phyloP scores from a whole-genome alignment of 2,888 invertebrate genomes.

The Cosmia pyralina region DNA sequence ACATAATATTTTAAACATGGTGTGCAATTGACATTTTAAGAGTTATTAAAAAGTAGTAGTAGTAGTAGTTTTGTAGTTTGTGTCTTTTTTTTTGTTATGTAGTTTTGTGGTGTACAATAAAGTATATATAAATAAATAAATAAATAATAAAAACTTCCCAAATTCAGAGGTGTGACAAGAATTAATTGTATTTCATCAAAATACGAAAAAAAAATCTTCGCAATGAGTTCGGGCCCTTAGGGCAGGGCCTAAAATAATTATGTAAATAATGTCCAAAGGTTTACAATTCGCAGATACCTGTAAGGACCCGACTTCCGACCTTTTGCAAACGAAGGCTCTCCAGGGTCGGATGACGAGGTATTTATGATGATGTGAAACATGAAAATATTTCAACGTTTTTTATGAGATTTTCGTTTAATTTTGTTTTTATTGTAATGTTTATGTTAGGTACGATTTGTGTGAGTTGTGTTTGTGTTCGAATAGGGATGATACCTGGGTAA shows the following conservation, averaged over 20 bases:
- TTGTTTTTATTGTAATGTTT: conserved; percentile 26
- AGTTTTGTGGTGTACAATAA: too few relatives aligned
- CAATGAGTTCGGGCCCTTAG: conserved; percentile 7
- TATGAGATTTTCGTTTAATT: conserved; percentile 30
- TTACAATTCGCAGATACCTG: conserved; percentile 55
- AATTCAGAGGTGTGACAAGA: neutral
- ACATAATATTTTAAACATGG: neutral
- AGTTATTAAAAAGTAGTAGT: too few relatives aligned
- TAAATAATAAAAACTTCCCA: too few relatives aligned
- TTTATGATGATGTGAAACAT: conserved; percentile 51
- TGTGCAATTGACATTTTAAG: too few relatives aligned
- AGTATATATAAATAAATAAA: too few relatives aligned
- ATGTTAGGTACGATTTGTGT: conserved; percentile 8
- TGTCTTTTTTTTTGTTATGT: too few relatives aligned
- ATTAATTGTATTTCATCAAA: neutral
- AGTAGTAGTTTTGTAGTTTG: too few relatives aligned
- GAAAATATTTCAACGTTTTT: conserved; percentile 42
- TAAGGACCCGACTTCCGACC: conserved; percentile 58
- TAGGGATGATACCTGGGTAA: neutral
- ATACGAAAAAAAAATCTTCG: neutral
- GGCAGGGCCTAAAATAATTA: conserved; percentile 57
- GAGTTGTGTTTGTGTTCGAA: neutral
- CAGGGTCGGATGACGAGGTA: conserved; percentile 47
- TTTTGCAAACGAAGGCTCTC: conserved; percentile 52
- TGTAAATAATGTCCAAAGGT: conserved; percentile 60